phyloP scores from a whole-genome alignment of 2,113 vertebrate genomes.

The Ia io region DNA sequence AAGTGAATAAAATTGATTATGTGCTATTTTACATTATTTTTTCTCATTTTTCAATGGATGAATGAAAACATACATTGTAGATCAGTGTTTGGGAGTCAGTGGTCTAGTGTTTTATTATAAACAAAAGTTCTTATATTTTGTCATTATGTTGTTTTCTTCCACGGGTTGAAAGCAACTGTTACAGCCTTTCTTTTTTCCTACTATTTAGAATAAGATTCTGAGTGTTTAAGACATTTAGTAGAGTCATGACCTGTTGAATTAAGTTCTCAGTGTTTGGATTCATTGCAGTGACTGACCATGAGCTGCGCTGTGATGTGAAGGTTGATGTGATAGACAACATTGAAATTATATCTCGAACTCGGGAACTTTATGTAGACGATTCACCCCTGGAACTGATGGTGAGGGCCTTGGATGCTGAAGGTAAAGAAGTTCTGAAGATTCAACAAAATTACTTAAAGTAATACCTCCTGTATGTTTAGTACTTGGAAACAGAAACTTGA shows the following conservation, averaged over 20 bases:
- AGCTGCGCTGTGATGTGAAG: conserved; percentile 79
- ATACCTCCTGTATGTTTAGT: background rate
- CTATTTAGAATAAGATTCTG: background rate
- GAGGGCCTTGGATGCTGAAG: conserved; percentile 79
- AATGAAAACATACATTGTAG: background rate
- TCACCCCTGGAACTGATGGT: conserved; percentile 79
- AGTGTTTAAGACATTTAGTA: background rate
- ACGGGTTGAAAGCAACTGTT: background rate
- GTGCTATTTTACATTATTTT: background rate
- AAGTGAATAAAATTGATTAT: background rate
- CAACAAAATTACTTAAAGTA: background rate
- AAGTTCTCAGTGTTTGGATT: conserved; percentile 35
- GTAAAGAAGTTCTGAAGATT: conserved; percentile 55
- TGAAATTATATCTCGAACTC: conserved; percentile 78
- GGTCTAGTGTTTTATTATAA: background rate
- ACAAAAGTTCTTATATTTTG: background rate
- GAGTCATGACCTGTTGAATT: background rate
- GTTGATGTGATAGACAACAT: conserved; percentile 75
- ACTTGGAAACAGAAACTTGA: background rate
- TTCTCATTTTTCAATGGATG: background rate
- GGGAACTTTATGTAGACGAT: conserved; percentile 80
- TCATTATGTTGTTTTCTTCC: conserved; percentile 30
- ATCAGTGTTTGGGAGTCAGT: background rate
- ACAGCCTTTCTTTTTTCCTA: background rate
- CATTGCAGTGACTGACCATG: conserved; percentile 76